Evolutionary conservation across 1,140 invertebrate genomes (phyloP).

Genomic region (Pantala flavescens): DNA sequence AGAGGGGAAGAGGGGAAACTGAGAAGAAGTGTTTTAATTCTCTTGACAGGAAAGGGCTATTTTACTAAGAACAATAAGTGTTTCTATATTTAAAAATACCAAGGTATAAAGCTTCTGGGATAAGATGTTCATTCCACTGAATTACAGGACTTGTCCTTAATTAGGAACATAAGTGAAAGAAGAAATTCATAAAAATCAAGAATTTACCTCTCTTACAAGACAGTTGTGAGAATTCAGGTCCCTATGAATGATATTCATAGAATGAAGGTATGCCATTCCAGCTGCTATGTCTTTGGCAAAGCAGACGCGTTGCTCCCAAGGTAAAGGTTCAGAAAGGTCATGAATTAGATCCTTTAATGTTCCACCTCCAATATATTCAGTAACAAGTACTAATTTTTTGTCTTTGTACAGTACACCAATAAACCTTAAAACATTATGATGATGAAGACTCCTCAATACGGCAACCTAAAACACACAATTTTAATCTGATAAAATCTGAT

Average conservation of each 20-base stretch:
- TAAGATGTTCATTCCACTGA: no score
- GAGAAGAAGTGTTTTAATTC: no score
- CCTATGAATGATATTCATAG: constrained; percentile 87
- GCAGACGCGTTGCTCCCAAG: constrained; percentile 71
- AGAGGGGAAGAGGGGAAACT: no score
- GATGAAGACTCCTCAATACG: constrained; percentile 73
- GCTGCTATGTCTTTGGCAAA: constrained; percentile 85
- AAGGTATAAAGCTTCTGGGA: no score
- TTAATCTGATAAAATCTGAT: no score
- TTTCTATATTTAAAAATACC: no score
- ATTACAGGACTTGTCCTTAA: no score
- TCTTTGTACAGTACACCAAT: constrained; percentile 91
- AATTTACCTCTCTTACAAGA: constrained; percentile 64
- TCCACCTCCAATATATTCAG: constrained; percentile 83
- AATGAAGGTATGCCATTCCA: constrained; percentile 89
- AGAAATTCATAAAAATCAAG: background rate
- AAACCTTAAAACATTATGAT: constrained; percentile 83
- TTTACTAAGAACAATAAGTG: no score
- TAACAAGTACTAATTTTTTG: constrained; percentile 79
- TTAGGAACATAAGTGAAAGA: no score
- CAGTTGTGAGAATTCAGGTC: constrained; percentile 96
- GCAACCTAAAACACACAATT: constrained; percentile 59
- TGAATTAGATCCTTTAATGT: constrained; percentile 78
- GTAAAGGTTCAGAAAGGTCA: constrained; percentile 53
- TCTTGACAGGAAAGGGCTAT: no score